A percentile compares a stretch with the other conserved stretches of the same genome.
phyloP scores from a whole-genome alignment of 2,797 vertebrate species.

The Myotis planiceps region DNA sequence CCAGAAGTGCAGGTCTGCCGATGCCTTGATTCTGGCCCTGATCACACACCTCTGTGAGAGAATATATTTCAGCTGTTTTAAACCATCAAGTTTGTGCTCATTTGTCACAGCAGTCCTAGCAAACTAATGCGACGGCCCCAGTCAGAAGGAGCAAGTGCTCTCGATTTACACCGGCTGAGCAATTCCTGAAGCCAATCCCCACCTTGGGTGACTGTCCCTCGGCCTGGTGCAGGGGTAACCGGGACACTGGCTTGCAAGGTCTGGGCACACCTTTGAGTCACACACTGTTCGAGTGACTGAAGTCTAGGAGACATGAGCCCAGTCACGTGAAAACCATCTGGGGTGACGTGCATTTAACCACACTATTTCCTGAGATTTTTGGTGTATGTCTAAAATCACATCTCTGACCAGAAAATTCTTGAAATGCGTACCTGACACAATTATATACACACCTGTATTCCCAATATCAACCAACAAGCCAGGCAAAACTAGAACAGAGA shows the following conservation, averaged over 20 bases:
- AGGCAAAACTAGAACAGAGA: slow-evolving; percentile 5
- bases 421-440: background rate
- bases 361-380: background rate
- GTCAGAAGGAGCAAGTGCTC: background rate
- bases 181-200: background rate
- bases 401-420: background rate
- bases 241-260: background rate
- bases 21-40: background rate
- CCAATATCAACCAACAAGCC: background rate
- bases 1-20: background rate
- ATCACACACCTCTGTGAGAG: background rate
- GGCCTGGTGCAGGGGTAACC: background rate
- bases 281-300: background rate
- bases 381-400: background rate
- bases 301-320: background rate
- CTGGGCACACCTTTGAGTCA: background rate
- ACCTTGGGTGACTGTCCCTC: background rate
- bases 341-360: background rate
- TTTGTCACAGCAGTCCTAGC: background rate
- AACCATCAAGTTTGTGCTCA: background rate
- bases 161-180: background rate
- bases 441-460: background rate
- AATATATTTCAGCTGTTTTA: background rate
- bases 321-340: background rate
- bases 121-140: background rate